Conservation (phyloP, 2,888 invertebrate genomes). For the Ecliptopera silaceata region DNA sequence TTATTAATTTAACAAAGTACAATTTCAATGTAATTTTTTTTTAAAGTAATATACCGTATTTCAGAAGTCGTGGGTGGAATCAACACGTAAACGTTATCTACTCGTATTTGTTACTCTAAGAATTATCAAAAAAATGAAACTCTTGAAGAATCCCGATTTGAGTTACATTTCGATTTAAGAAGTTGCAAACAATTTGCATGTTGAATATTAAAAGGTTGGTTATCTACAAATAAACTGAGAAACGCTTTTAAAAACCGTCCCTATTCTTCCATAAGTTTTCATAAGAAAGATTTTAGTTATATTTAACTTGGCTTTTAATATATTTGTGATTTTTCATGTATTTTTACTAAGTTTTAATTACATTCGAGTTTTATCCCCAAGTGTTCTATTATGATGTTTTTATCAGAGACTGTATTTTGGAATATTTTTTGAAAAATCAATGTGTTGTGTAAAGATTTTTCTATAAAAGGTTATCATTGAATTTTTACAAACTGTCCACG, state of each 20-base stretch:
- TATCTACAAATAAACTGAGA: conserved; percentile 61
- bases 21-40: too few species aligned
- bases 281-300: conserved; percentile 33
- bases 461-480: too few species aligned
- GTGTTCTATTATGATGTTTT: too few species aligned
- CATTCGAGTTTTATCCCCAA: not conserved
- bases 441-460: too few species aligned
- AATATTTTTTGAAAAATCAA: too few species aligned
- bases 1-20: too few species aligned
- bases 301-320: conserved; percentile 20
- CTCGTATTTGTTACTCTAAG: conserved; percentile 3
- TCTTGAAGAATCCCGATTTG: conserved; percentile 37
- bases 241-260: conserved; percentile 39
- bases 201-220: conserved; percentile 67
- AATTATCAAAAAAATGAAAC: conserved; percentile 31
- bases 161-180: conserved; percentile 65
- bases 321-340: conserved; percentile 3
- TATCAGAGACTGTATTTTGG: too few species aligned
- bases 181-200: conserved; percentile 73
- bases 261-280: conserved; percentile 30
- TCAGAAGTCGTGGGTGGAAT: too few species aligned
- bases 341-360: not conserved
- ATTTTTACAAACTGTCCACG: too few species aligned
- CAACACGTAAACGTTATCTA: not conserved
- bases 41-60: too few species aligned